phyloP scores from a whole-genome alignment of 2,113 vertebrate species.

The Aramus guarauna region DNA sequence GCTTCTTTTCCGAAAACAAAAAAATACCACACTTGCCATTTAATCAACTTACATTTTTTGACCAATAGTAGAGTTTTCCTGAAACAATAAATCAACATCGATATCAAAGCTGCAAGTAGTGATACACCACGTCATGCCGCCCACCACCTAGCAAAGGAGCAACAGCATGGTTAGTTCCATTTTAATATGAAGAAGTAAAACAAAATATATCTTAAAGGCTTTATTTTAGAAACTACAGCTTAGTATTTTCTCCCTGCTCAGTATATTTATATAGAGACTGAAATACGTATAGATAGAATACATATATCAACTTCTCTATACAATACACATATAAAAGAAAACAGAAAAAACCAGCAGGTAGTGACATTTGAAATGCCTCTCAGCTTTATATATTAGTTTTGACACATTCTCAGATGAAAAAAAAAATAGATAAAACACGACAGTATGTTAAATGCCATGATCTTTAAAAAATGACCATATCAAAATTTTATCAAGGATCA shows the following conservation, averaged over 20 bases:
- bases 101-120: constrained; percentile 96
- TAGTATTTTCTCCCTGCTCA: neutral
- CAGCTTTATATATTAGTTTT: neutral
- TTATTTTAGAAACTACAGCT: neutral
- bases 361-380: neutral
- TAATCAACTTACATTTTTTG: constrained; percentile 91
- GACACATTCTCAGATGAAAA: neutral
- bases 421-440: neutral
- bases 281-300: neutral
- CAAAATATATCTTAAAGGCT: neutral
- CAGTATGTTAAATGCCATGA: neutral
- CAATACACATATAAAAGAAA: neutral
- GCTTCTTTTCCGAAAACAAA: neutral
- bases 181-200: neutral
- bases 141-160: constrained; percentile 85
- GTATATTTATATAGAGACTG: neutral
- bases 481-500: neutral
- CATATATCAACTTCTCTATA: neutral
- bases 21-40: neutral
- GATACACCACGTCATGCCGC: constrained; percentile 99
- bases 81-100: constrained; percentile 95
- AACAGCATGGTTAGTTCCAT: neutral
- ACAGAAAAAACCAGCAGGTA: neutral
- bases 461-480: neutral
- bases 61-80: constrained; percentile 98